Evolutionary conservation across 2,888 invertebrate genomes (phyloP).

Genomic region (Orthosia gracilis): DNA sequence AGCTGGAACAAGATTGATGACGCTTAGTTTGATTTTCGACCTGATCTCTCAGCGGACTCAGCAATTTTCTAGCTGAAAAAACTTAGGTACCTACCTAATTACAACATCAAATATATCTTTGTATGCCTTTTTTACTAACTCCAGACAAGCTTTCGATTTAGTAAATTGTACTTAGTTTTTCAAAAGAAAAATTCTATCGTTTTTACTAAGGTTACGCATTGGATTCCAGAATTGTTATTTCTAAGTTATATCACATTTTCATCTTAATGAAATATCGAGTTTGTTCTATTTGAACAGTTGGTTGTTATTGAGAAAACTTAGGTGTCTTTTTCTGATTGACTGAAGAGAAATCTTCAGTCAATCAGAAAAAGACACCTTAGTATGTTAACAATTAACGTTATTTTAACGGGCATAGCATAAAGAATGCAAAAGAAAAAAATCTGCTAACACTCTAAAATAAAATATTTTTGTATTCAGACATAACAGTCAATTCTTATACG

Average conservation of each 20-base stretch:
- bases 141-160: slow-evolving; percentile 13
- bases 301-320: slow-evolving; percentile 4
- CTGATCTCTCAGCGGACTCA: slow-evolving; percentile 50
- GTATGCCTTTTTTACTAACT: slow-evolving; percentile 17
- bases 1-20: slow-evolving; percentile 57
- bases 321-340: too few relatives aligned
- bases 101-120: slow-evolving; percentile 32
- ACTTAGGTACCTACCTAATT: slow-evolving; percentile 27
- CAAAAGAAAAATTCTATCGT: background rate
- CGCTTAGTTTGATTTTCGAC: slow-evolving; percentile 44
- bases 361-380: background rate
- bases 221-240: slow-evolving; percentile 7
- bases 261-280: background rate
- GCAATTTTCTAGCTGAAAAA: slow-evolving; percentile 43
- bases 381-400: too few relatives aligned
- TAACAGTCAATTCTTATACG: too few relatives aligned
- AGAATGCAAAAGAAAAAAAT: too few relatives aligned
- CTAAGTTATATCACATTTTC: background rate
- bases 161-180: slow-evolving; percentile 22
- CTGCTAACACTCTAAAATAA: too few relatives aligned
- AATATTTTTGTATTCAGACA: too few relatives aligned
- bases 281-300: background rate
- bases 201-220: slow-evolving; percentile 1
- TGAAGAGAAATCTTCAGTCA: background rate
- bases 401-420: too few relatives aligned